These are phyloP conservation scores for Halcyon leucocephala DNA, from an alignment of 2,797 vertebrate genomes.

Conservation along the genomic window DNA sequence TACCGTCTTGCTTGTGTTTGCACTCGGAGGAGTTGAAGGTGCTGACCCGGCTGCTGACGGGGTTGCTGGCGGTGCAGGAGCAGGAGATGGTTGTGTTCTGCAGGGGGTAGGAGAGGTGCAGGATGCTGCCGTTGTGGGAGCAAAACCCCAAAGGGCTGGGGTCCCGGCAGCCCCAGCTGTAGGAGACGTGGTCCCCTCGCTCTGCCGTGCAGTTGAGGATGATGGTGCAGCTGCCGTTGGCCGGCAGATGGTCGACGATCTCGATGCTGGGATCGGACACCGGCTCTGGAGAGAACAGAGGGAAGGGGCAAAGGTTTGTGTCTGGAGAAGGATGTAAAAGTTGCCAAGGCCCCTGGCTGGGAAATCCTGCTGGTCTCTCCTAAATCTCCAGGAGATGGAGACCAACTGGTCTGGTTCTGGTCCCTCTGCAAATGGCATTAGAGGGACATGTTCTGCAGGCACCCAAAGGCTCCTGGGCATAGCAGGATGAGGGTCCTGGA, in stretches of 20 bases:
- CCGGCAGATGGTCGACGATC: not conserved
- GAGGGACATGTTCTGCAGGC: fast-evolving
- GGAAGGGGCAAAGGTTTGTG: not conserved
- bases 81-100: fast-evolving
- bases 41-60: fast-evolving
- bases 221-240: not conserved
- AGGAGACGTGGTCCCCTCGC: not conserved
- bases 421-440: fast-evolving
- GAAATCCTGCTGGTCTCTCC: not conserved
- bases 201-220: not conserved
- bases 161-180: not conserved
- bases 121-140: not conserved
- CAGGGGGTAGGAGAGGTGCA: not conserved
- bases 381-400: not conserved
- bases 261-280: not conserved
- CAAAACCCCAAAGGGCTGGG: fast-evolving
- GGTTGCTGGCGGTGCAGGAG: not conserved
- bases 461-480: not conserved
- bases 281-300: not conserved
- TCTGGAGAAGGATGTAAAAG: not conserved
- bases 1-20: not conserved
- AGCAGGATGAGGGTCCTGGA: no score
- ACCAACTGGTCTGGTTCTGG: not conserved
- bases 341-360: not conserved
- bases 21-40: not conserved